Evolutionary conservation across 2,888 invertebrate species (phyloP).

Genomic region (Acleris sparsana): DNA sequence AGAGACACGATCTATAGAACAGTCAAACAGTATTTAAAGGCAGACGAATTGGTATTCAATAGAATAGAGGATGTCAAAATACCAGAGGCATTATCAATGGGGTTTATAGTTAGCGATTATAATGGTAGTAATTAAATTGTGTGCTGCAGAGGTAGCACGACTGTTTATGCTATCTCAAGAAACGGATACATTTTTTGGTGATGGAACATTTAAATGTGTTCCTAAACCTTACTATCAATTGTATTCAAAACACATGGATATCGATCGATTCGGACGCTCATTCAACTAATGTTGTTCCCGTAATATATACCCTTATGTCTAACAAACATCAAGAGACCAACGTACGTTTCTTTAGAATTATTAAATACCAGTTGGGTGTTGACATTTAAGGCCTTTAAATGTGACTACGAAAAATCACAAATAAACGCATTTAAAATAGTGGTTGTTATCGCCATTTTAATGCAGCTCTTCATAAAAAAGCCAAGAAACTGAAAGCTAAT

Average conservation of each 20-base stretch:
- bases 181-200: neutral
- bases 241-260: constrained; percentile 4
- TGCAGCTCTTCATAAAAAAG: too few species aligned
- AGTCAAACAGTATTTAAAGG: constrained; percentile 2
- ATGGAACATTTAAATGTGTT: neutral
- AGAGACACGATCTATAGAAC: constrained; percentile 2
- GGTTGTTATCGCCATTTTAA: too few species aligned
- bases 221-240: constrained; percentile 4
- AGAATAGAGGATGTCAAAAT: neutral
- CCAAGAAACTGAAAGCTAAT: too few species aligned
- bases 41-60: neutral
- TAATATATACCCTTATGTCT: constrained; percentile 7
- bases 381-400: neutral
- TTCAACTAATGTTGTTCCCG: constrained; percentile 6
- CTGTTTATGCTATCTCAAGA: constrained; percentile 2
- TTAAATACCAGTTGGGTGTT: neutral
- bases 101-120: constrained; percentile 4
- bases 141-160: constrained; percentile 3
- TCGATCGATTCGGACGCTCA: constrained; percentile 3
- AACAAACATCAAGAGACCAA: constrained; percentile 5
- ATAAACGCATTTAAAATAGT: too few species aligned
- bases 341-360: neutral
- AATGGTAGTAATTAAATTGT: neutral
- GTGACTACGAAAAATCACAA: too few species aligned
- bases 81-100: neutral